phyloP scores from a whole-genome alignment of 2,888 invertebrate species.

The Zelleria hepariella region DNA sequence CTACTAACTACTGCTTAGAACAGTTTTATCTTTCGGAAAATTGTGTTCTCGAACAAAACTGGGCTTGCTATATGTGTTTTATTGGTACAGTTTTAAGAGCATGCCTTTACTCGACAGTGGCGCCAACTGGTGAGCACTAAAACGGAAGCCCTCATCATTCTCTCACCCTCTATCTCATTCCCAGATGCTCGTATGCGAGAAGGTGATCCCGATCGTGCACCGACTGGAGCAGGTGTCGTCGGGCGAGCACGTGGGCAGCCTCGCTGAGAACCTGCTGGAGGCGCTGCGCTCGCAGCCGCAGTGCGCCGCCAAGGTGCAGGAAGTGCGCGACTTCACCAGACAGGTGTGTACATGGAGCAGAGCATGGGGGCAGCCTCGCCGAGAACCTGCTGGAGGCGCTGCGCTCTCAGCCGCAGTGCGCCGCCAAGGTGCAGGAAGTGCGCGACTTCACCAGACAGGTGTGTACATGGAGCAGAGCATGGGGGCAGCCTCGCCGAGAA shows the following conservation, averaged over 20 bases:
- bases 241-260: constrained; percentile 95
- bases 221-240: constrained; percentile 97
- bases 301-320: constrained; percentile 89
- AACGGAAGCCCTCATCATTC: too few species aligned
- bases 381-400: constrained; percentile 94
- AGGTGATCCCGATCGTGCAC: constrained; percentile 95
- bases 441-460: constrained; percentile 88
- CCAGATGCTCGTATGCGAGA: constrained; percentile 86
- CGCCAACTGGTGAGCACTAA: too few species aligned
- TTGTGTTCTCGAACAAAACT: too few species aligned
- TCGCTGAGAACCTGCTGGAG: constrained; percentile 96
- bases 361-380: constrained; percentile 96
- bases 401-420: constrained; percentile 83
- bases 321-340: constrained; percentile 93
- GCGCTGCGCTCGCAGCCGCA: constrained; percentile 84
- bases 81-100: too few species aligned
- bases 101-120: too few species aligned
- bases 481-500: constrained; percentile 98
- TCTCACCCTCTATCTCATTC: too few species aligned
- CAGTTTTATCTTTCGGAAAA: too few species aligned
- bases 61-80: too few species aligned
- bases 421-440: constrained; percentile 91
- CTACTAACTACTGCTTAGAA: too few species aligned
- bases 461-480: constrained; percentile 87
- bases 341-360: constrained; percentile 81